These are phyloP conservation scores for Chymomyza procnemis DNA, from an alignment of 2,888 invertebrate genomes.

Conservation along the genomic window DNA sequence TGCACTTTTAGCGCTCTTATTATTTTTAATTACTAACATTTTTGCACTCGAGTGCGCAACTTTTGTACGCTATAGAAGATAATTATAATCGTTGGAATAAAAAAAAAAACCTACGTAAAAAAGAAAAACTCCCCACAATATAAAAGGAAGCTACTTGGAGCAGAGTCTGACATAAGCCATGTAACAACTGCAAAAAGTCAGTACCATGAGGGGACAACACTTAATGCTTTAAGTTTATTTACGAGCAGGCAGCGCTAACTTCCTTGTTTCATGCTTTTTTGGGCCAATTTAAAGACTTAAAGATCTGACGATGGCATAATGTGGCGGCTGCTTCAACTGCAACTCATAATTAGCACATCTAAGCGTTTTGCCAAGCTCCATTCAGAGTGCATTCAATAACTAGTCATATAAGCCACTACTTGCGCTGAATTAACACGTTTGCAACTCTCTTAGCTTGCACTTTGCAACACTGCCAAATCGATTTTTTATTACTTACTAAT, in stretches of 20 bases:
- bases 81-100: slow-evolving; percentile 28
- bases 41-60: slow-evolving; percentile 23
- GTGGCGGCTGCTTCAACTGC: too few species aligned
- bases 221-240: not conserved
- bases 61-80: slow-evolving; percentile 15
- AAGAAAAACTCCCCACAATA: slow-evolving; percentile 12
- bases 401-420: not conserved
- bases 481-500: slow-evolving; percentile 50
- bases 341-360: not conserved
- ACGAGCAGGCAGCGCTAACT: not conserved
- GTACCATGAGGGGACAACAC: not conserved
- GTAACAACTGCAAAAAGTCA: slow-evolving; percentile 1
- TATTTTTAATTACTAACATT: slow-evolving; percentile 40
- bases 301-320: not conserved
- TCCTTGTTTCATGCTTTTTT: too few species aligned
- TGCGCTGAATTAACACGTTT: not conserved
- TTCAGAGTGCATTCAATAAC: not conserved
- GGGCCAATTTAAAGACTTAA: not conserved
- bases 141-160: not conserved
- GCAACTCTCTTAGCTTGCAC: slow-evolving; percentile 14
- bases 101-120: slow-evolving; percentile 10
- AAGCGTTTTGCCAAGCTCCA: not conserved
- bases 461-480: slow-evolving; percentile 31
- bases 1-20: slow-evolving; percentile 13
- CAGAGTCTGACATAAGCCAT: not conserved